A percentile compares a stretch with the other conserved stretches of the same genome.
Conservation (phyloP, 1,140 invertebrate genomes). For the Drosophila pallidifrons region DNA sequence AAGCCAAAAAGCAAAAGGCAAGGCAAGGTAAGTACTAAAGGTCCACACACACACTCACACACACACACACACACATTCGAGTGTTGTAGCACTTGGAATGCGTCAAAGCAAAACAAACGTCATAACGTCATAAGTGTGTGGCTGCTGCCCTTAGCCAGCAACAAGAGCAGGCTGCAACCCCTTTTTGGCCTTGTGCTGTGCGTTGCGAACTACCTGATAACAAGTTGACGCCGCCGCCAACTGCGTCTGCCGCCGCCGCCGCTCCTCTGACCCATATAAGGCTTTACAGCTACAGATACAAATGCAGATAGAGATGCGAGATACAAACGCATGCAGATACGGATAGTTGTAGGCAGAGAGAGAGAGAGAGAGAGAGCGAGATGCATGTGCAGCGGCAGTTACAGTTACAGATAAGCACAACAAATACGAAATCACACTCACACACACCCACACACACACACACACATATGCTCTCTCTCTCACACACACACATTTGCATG, state of each 20-base stretch:
- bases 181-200: conserved; percentile 57
- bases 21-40: conserved; percentile 41
- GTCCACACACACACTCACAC: conserved; percentile 2
- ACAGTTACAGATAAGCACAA: conserved; percentile 5
- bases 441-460: neutral
- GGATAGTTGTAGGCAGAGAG: no score
- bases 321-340: neutral
- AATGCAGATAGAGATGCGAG: neutral
- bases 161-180: conserved; percentile 4
- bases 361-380: neutral
- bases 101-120: conserved; percentile 76
- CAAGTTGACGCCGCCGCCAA: conserved; percentile 53
- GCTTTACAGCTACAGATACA: conserved; percentile 35
- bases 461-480: neutral
- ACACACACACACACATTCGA: neutral
- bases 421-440: neutral
- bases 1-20: neutral
- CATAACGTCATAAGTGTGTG: conserved; percentile 69
- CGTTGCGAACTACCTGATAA: conserved; percentile 63
- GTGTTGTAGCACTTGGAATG: conserved; percentile 36
- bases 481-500: neutral
- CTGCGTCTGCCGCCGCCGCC: conserved; percentile 4
- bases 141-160: neutral
- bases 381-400: neutral
- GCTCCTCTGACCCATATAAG: conserved; percentile 62